Base-by-base conservation (phyloP, 2,113 vertebrate species). In the Orcinus orca region DNA sequence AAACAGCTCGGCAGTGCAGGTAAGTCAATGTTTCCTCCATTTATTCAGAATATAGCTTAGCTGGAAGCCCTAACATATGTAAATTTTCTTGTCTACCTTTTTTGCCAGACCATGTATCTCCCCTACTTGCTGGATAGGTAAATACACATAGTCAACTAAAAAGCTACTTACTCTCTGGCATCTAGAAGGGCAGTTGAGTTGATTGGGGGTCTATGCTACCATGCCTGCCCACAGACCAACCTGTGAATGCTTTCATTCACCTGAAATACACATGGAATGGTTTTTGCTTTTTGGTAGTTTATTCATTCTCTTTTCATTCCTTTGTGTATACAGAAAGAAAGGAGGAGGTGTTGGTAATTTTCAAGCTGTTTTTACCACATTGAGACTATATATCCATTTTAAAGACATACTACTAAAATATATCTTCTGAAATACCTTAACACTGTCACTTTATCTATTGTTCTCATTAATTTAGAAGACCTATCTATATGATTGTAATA, bases 1-100 rank as follows among this genome's bases (percentile, higher is more conserved):
- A 99, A 99, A 98, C 99, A 99, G 44, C 99, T 99, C 29, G 99
- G 99, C 97, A 99, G 98, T 96, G 98, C 99, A 60, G 99, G 99
- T 99, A 98, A 99, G 99, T 97, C 62, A 91, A 15, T 93, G 62
- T 91, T 88, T n/a, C 67, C 25, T 92, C 68, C 53, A 29, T 92
- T 23, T 88, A 41, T 31, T 93, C 87, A 96, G 60, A 17, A 53
- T 77, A 44, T 33, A 71, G 10, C 47, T 92, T 93, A 93, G 25
- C 58, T 86, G 26, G 65, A 85, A 92, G 60, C 74, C 68, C 74
- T 70, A 76, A 97, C 81, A 60, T 68, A 73, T 21, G 67, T 26
- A 89, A 8, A 33, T 85, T 89, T 67, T 89, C 33, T 92, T 71
- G 23, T 73, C 55, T 87, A 50, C 26, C 29, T 9, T 21, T 63